phyloP scores from a whole-genome alignment of 1,140 invertebrate genomes.

The Vollenhovia emeryi region DNA sequence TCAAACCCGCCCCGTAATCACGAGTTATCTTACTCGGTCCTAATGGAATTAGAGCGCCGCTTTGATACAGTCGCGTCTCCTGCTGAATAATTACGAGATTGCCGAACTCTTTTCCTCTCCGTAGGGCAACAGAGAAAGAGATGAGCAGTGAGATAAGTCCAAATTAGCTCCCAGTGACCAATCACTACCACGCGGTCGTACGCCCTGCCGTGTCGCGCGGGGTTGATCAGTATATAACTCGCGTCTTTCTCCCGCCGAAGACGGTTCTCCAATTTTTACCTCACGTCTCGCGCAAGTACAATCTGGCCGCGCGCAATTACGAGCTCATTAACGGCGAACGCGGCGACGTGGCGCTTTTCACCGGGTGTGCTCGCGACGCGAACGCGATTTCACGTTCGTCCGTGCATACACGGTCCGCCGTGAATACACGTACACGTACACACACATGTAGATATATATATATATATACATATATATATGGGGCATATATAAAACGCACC shows the following conservation, averaged over 20 bases:
- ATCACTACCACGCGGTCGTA: neutral
- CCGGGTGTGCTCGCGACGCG: conserved; percentile 27
- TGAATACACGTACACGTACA: conserved; percentile 31
- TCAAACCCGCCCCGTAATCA: conserved; percentile 71
- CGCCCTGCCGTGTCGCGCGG: neutral
- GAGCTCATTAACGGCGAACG: conserved; percentile 65
- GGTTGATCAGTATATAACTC: no score
- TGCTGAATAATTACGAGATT: conserved; percentile 72
- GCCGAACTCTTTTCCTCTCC: conserved; percentile 31
- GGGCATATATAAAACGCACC: conserved; percentile 2
- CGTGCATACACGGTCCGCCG: neutral
- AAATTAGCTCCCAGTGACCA: neutral
- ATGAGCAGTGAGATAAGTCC: conserved; percentile 11
- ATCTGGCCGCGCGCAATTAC: conserved; percentile 54
- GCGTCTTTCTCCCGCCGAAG: neutral
- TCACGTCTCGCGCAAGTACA: conserved; percentile 35
- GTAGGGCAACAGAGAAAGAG: neutral
- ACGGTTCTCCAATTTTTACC: neutral
- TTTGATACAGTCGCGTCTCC: conserved; percentile 70
- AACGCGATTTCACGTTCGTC: conserved; percentile 19
- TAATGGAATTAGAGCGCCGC: conserved; percentile 75
- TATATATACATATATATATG: no score
- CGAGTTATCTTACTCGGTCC: conserved; percentile 72
- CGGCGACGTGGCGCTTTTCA: conserved; percentile 53
- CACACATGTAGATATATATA: no score